These are phyloP conservation scores for Anguilla obscura DNA, from an alignment of 2,797 vertebrate species.

Conservation along the genomic window DNA sequence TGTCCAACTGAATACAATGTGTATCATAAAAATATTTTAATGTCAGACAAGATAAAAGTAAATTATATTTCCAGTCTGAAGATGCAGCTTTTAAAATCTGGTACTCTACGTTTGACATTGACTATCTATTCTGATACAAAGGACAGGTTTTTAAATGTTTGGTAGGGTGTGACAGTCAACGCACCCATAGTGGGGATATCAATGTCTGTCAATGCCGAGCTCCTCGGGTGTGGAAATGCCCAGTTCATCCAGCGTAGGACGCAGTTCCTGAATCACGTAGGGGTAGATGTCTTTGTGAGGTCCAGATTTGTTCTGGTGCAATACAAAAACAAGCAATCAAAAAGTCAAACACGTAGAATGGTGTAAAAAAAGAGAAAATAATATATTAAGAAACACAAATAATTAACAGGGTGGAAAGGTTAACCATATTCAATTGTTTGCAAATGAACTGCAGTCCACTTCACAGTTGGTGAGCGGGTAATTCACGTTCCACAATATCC, in stretches of 20 bases:
- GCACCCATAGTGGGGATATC: constrained; percentile 40
- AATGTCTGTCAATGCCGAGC: constrained; percentile 87
- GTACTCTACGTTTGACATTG: not conserved
- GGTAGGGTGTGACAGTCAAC: not conserved
- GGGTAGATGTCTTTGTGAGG: constrained; percentile 96
- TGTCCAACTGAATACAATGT: not conserved
- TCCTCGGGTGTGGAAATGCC: constrained; percentile 97
- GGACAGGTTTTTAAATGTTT: not conserved
- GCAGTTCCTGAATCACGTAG: constrained; percentile 92
- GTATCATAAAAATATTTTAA: not conserved
- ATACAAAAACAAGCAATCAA: not conserved
- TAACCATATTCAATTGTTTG: no score
- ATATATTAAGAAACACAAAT: not conserved
- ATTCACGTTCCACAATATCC: no score
- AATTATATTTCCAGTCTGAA: not conserved
- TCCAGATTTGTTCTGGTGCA: constrained; percentile 87
- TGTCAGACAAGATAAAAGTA: not conserved
- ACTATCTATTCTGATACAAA: not conserved
- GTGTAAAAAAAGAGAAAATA: not conserved
- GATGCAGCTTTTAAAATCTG: not conserved
- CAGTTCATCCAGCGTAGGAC: constrained; percentile 89
- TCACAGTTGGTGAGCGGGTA: no score
- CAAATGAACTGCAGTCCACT: no score
- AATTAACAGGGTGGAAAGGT: not conserved
- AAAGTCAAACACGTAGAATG: not conserved